Conservation (phyloP, 2,113 vertebrate species). For the Chionodraco myersi region DNA sequence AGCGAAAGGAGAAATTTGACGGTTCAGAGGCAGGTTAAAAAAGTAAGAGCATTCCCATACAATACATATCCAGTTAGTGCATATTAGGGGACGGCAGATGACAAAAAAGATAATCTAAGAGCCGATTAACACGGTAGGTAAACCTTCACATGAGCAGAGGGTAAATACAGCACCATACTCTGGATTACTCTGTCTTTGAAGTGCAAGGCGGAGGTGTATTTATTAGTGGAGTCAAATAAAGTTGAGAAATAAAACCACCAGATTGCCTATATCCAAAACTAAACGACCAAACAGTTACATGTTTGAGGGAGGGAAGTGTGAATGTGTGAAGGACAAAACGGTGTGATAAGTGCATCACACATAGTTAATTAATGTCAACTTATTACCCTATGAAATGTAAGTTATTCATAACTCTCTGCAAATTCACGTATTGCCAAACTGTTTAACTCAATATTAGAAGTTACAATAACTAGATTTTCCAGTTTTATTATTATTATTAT, state of each 20-base stretch:
- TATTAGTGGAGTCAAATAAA: constrained; percentile 36
- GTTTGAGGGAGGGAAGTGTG: not conserved
- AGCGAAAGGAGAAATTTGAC: constrained; percentile 80
- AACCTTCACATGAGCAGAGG: constrained; percentile 69
- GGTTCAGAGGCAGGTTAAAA: constrained; percentile 80
- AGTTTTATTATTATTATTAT: no score
- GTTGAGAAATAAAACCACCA: constrained; percentile 8
- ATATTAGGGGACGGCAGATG: constrained; percentile 70
- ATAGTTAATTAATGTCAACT: not conserved
- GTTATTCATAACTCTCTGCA: not conserved
- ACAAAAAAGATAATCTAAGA: constrained; percentile 75
- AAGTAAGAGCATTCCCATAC: constrained; percentile 75
- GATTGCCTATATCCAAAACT: not conserved
- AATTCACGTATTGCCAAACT: not conserved
- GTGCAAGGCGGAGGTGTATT: constrained; percentile 14
- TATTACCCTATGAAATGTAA: not conserved
- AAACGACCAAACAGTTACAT: not conserved
- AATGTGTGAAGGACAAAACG: constrained; percentile 19
- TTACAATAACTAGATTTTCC: not conserved
- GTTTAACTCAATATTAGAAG: not conserved
- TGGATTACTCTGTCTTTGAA: constrained; percentile 9
- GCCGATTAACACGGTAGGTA: constrained; percentile 76
- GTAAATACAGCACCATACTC: constrained; percentile 54
- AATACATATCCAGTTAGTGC: constrained; percentile 77
- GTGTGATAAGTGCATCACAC: constrained; percentile 11